Evolutionary conservation across 2,888 invertebrate species (phyloP), one percentile per base, ranked within the genome.

Genomic region (Balanococcus diminutus): DNA sequence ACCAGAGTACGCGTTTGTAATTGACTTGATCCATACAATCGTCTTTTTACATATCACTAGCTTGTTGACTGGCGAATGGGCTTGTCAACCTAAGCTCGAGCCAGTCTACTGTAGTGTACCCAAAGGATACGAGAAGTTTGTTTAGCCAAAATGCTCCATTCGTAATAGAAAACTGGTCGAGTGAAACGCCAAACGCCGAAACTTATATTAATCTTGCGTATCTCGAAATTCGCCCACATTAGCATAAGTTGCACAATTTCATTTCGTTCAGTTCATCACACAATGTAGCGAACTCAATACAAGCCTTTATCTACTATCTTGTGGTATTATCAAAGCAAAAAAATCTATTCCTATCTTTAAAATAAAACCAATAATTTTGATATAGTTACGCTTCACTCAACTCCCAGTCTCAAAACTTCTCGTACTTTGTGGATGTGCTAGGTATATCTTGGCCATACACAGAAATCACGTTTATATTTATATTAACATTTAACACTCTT

Each of bases 41-140:
- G 28, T 67, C 67, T 67, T 67, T 67, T 67, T 67, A 67, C 67
- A 67, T 16, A 28, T 67, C 67, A 67, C 67, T 67, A 28, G 28
- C 16, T 67, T 31, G 67, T 67, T 16, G 28, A 67, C 67, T 28
- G 67, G n/a, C 1, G n/a, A 3, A 2, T 3, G n/a, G 3, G 19
- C 4, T 3, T 8, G 46, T 46, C 46, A 42, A 42, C 42, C 42
- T 42, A 5, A 42, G 56, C 56, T n/a, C 22, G 22, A 56, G 56
- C 28, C 31, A 19, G 28, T n/a, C n/a, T n/a, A n/a, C n/a, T n/a
- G n/a, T 9, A 25, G 11, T 46, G 14, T 67, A 25, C 67, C 67
- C 28, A 67, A 67, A 67, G 67, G 67, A 67, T 16, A 67, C 3
- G 67, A 5, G 28, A 67, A 67, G 28, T 67, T 67, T 16, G 28